These are phyloP conservation scores for Zhuqinia jingwanae DNA, from an alignment of 2,888 invertebrate species.

Conservation along the genomic window DNA sequence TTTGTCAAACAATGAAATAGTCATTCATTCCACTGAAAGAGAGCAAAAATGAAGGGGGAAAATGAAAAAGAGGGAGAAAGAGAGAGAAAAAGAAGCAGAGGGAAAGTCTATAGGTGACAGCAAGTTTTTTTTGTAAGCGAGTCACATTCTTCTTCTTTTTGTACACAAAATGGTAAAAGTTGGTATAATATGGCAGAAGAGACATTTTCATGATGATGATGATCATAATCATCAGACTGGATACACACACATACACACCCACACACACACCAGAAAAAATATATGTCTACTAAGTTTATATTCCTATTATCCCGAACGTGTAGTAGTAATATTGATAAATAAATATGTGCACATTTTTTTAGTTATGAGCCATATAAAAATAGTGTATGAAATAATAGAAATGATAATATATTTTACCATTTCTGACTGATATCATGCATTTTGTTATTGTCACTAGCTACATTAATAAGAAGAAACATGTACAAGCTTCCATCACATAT, in stretches of 20 bases:
- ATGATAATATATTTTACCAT: neutral
- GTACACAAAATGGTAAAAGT: constrained; percentile 42
- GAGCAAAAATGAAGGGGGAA: neutral
- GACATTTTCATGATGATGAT: constrained; percentile 32
- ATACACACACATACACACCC: neutral
- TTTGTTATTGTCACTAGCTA: constrained; percentile 54
- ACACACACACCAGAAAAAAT: too few species aligned
- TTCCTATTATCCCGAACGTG: neutral
- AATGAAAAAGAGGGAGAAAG: neutral
- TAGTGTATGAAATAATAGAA: too few species aligned
- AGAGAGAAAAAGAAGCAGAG: constrained; percentile 3
- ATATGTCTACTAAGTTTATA: too few species aligned
- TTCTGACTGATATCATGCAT: constrained; percentile 35
- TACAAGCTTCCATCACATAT: constrained; percentile 51
- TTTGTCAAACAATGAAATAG: constrained; percentile 66
- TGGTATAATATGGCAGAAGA: constrained; percentile 25
- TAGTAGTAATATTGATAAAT: too few species aligned
- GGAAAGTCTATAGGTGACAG: constrained; percentile 49
- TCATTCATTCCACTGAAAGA: constrained; percentile 33
- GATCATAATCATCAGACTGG: neutral
- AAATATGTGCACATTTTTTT: too few species aligned
- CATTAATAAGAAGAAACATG: too few species aligned
- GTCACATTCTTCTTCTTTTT: constrained; percentile 53
- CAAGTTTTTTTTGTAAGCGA: constrained; percentile 51
- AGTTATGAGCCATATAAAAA: too few species aligned